These are phyloP conservation scores for Myrmecophaga tridactyla DNA, from an alignment of 2,113 vertebrate genomes.

Conservation along the genomic window DNA sequence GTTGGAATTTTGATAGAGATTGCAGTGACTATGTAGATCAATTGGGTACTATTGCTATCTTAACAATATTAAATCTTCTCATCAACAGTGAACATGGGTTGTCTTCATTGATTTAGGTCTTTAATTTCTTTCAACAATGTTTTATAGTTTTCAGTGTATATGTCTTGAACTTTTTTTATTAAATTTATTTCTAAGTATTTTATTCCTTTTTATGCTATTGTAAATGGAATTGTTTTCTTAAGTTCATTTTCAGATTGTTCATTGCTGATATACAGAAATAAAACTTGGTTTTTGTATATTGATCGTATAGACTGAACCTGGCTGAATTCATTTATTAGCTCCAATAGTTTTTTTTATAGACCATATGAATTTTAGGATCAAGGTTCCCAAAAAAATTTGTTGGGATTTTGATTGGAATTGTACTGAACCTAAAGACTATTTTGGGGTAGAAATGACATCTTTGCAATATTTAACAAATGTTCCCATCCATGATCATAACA, in stretches of 20 bases:
- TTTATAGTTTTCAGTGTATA: background rate
- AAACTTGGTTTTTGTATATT: background rate
- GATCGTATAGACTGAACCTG: background rate
- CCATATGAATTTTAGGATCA: background rate
- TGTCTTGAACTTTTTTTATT: background rate
- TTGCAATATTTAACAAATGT: background rate
- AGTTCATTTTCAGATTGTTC: background rate
- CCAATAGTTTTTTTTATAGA: background rate
- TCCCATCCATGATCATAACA: background rate
- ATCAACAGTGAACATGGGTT: background rate
- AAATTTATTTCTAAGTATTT: background rate
- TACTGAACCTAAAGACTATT: background rate
- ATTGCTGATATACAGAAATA: background rate
- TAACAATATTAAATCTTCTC: background rate
- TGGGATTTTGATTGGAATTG: background rate
- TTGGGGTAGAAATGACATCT: background rate
- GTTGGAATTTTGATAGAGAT: background rate
- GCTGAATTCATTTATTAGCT: background rate
- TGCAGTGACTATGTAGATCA: background rate
- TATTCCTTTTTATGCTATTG: background rate
- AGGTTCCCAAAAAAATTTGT: background rate
- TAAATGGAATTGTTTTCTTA: background rate
- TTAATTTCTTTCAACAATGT: background rate
- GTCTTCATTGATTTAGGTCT: background rate
- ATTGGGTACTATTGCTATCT: background rate